phyloP scores from a whole-genome alignment of 2,113 vertebrate genomes.

The Promerops cafer region DNA sequence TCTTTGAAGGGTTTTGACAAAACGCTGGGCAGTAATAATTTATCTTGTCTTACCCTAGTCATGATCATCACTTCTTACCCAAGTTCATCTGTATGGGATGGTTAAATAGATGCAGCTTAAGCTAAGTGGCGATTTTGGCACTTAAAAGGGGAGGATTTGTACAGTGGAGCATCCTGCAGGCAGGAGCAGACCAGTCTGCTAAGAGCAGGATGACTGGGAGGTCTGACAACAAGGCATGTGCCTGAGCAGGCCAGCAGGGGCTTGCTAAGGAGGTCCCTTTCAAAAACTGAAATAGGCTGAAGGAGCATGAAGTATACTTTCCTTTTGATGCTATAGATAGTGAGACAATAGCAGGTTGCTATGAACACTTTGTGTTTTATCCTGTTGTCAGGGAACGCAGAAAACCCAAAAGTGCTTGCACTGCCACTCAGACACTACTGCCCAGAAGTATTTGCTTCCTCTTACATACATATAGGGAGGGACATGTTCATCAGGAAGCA shows the following conservation, averaged over 20 bases:
- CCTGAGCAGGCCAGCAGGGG: neutral
- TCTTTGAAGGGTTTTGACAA: neutral
- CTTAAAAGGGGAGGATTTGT: neutral
- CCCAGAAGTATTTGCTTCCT: neutral
- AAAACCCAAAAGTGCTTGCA: neutral
- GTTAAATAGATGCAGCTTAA: neutral
- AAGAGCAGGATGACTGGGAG: neutral
- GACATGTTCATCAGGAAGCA: neutral
- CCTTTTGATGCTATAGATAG: neutral
- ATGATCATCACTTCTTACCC: neutral
- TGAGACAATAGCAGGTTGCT: neutral
- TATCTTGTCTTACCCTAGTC: neutral
- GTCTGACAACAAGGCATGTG: neutral
- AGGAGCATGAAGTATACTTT: neutral
- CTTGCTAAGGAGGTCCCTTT: neutral
- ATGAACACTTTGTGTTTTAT: neutral
- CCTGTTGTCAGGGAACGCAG: neutral
- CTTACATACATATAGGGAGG: rapidly evolving
- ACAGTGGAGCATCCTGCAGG: neutral
- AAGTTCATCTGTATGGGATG: neutral
- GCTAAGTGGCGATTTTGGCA: neutral
- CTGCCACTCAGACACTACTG: neutral
- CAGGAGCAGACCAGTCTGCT: neutral
- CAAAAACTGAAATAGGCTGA: neutral
- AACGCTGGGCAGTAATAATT: neutral